Evolutionary conservation across 1,140 invertebrate genomes (phyloP), one percentile per base, ranked within the genome.

Genomic region (Polyergus mexicanus): DNA sequence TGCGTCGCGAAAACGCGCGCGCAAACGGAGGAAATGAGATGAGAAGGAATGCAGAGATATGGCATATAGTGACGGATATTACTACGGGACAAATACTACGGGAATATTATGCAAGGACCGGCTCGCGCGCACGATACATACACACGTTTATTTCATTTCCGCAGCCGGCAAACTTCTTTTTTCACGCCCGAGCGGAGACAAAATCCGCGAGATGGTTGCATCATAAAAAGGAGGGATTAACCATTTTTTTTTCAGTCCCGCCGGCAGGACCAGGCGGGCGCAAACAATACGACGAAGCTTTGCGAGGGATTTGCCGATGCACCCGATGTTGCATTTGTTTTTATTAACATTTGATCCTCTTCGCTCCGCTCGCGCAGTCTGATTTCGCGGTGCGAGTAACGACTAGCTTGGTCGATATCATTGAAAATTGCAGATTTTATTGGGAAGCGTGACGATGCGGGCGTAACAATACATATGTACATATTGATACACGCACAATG

Each of bases 211-310:
- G 69, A 35, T 51, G 51, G 51, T 19, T 56, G 69, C 75, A 86
- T 62, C 69, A 84, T 88, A 89, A 89, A 51, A 51, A 89, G 85
- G 87, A 86, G 62, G 87, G 88, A 89, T 89, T 89, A 89, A 86
- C 78, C 74, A 75, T 77, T 88, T 84, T 66, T 60, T 86, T 51
- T 44, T 11, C 77, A 83, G 56, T 58, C 86, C 74, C 58, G 72
- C 68, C 72, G 60, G 41, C 41, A 78, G 16, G 58, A 25, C 10
- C 58, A 35, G 19, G n/a, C 32, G n/a, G 58, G 32, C 22, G 58
- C 78, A 58, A 11, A 86, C 71, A 89, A 83, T 88, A 63, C 76
- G 78, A 76, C 76, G 51, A 60, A 89, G 88, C 84, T 86, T 89
- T 89, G 62, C 74, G 47, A 86, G 60, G 85, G 88, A 89, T 89